phyloP scores from a whole-genome alignment of 2,113 vertebrate genomes.

The Triplophysa rosa region DNA sequence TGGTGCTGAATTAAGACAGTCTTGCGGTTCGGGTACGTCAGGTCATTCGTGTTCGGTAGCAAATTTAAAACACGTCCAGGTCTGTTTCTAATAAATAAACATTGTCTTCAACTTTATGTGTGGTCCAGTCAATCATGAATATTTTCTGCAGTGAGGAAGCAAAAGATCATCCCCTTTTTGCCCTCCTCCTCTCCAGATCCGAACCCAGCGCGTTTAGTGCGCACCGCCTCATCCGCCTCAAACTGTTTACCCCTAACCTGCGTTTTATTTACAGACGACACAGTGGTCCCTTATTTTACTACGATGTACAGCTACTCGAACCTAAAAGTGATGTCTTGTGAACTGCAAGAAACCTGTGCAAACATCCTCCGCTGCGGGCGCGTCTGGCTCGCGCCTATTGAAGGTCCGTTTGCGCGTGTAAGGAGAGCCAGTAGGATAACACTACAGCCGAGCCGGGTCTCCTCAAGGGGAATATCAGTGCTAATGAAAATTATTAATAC shows the following conservation, averaged over 20 bases:
- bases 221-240: slow-evolving; percentile 26
- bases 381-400: slow-evolving; percentile 31
- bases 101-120: slow-evolving; percentile 66
- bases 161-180: slow-evolving; percentile 43
- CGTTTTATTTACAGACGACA: slow-evolving; percentile 53
- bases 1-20: slow-evolving; percentile 56
- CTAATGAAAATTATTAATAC: slow-evolving; percentile 56
- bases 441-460: slow-evolving; percentile 8
- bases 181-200: background rate
- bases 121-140: slow-evolving; percentile 66
- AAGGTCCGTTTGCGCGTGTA: slow-evolving; percentile 35
- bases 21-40: slow-evolving; percentile 58
- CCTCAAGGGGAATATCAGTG: slow-evolving; percentile 45
- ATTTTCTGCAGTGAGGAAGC: slow-evolving; percentile 55
- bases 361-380: slow-evolving; percentile 52
- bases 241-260: slow-evolving; percentile 43
- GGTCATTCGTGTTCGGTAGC: slow-evolving; percentile 63
- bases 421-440: slow-evolving; percentile 44
- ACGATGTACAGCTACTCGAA: slow-evolving; percentile 36
- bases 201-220: slow-evolving; percentile 9
- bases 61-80: slow-evolving; percentile 54
- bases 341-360: slow-evolving; percentile 50
- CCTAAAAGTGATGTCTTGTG: slow-evolving; percentile 45
- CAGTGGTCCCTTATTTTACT: slow-evolving; percentile 52
- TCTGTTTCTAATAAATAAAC: slow-evolving; percentile 70